These are phyloP conservation scores for Morphnarchus princeps DNA, from an alignment of 2,113 vertebrate species.

Conservation along the genomic window DNA sequence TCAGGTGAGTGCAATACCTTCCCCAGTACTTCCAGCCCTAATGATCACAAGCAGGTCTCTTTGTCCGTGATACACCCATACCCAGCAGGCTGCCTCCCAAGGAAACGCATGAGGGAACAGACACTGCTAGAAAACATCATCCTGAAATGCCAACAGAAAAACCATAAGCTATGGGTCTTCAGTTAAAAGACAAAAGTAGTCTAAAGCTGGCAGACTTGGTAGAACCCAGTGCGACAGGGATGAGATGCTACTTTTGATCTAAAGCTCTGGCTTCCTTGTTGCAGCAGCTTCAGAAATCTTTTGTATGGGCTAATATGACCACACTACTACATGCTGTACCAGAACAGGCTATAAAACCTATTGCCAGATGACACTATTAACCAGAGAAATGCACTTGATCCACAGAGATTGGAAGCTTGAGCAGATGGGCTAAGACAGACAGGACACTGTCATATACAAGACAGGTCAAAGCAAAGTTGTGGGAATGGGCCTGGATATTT, in stretches of 20 bases:
- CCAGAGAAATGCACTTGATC: background rate
- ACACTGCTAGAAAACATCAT: background rate
- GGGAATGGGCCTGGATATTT: background rate
- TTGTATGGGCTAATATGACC: background rate
- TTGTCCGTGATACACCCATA: background rate
- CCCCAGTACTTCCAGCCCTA: background rate
- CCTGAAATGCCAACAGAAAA: background rate
- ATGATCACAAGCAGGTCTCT: no score
- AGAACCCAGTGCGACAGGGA: background rate
- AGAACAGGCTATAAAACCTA: background rate
- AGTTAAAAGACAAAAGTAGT: background rate
- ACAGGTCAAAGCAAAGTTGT: background rate
- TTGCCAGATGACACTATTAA: background rate
- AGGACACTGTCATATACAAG: background rate
- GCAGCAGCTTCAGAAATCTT: background rate
- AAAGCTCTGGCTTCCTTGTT: background rate
- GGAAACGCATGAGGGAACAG: accelerated
- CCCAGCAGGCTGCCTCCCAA: background rate
- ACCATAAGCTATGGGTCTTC: background rate
- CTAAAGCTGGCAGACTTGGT: background rate
- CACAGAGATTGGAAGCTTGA: background rate
- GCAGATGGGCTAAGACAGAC: background rate
- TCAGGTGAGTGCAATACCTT: background rate
- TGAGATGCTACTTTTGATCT: background rate
- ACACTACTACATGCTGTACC: background rate